Percentiles rank a stretch among this genome's conserved stretches.
Conservation (phyloP, 2,888 invertebrate species). For the Cotesia congregata region DNA sequence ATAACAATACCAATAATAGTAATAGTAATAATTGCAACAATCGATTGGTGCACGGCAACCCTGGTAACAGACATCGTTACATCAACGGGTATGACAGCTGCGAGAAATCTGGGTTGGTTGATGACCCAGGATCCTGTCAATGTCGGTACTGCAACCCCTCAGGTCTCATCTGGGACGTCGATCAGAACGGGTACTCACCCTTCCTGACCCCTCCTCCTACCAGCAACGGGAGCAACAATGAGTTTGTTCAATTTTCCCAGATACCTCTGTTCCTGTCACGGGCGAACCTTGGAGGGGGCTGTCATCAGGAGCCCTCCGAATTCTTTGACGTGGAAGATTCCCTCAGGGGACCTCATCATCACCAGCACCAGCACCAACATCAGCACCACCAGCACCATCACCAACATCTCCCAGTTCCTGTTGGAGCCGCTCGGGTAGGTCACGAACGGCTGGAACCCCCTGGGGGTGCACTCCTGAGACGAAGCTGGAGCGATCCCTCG, state of each 20-base stretch:
- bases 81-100: constrained; percentile 48
- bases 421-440: constrained; percentile 11
- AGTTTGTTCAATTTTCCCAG: constrained; percentile 43
- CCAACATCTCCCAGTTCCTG: constrained; percentile 39
- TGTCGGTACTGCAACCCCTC: constrained; percentile 84
- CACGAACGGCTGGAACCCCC: constrained; percentile 36
- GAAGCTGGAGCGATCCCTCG: constrained; percentile 78
- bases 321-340: constrained; percentile 38
- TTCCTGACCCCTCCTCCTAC: constrained; percentile 71
- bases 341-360: constrained; percentile 38
- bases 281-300: constrained; percentile 43
- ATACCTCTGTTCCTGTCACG: constrained; percentile 54
- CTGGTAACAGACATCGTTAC: constrained; percentile 43
- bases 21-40: constrained; percentile 38
- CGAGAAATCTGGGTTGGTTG: constrained; percentile 53
- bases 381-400: constrained; percentile 43
- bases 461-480: constrained; percentile 67
- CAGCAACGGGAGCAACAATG: constrained; percentile 46
- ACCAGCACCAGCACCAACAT: constrained; percentile 44
- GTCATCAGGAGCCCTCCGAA: constrained; percentile 49
- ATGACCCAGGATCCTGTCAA: constrained; percentile 73
- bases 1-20: constrained; percentile 33
- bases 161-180: constrained; percentile 82
- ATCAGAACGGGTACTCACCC: constrained; percentile 74
- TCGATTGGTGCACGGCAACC: constrained; percentile 7